Evolutionary conservation across 2,113 vertebrate genomes (phyloP).

Genomic region (Nannobrachium achirus): DNA sequence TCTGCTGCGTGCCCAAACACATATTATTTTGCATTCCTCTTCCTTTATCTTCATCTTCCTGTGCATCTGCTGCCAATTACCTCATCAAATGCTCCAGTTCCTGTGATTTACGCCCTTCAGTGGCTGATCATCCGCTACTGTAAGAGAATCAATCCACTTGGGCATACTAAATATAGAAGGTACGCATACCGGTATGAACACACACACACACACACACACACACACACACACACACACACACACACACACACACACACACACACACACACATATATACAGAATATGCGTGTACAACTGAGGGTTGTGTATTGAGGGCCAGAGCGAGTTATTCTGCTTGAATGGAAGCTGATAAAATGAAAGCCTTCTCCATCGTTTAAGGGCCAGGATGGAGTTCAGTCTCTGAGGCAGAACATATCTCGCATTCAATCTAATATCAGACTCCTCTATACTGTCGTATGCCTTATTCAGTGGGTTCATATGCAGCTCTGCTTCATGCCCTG

Average conservation of each 20-base stretch:
- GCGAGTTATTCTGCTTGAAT: slow-evolving; percentile 41
- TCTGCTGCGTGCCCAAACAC: slow-evolving; percentile 66
- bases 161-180: slow-evolving; percentile 37
- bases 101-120: slow-evolving; percentile 58
- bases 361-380: slow-evolving; percentile 14
- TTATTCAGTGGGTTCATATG: neutral
- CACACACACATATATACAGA: too few species aligned
- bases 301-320: slow-evolving; percentile 21
- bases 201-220: neutral
- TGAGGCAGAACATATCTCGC: neutral
- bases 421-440: neutral
- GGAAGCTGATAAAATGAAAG: slow-evolving; percentile 36
- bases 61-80: slow-evolving; percentile 73
- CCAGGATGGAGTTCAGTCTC: slow-evolving; percentile 12
- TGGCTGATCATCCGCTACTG: slow-evolving; percentile 49
- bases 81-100: slow-evolving; percentile 67
- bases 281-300: neutral
- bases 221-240: neutral
- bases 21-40: slow-evolving; percentile 77
- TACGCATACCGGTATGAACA: slow-evolving; percentile 8
- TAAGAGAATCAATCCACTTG: slow-evolving; percentile 30
- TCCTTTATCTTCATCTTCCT: slow-evolving; percentile 72
- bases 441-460: neutral
- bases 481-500: neutral
- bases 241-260: neutral